Evolutionary conservation across 2,113 vertebrate species (phyloP), one percentile per base, ranked within the genome.

Genomic region (Proteles cristata): DNA sequence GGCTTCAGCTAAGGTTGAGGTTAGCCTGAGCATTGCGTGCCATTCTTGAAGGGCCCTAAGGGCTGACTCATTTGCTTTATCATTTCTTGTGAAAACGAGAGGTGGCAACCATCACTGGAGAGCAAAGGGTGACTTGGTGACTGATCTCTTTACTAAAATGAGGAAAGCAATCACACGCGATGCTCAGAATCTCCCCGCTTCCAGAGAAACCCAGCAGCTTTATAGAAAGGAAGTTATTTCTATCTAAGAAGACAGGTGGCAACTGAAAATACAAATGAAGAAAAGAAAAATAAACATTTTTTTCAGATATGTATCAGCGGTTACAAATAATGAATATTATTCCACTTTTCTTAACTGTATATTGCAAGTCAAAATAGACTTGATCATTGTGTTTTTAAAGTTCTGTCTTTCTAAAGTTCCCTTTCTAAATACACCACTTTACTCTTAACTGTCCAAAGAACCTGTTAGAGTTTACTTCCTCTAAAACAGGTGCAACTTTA

Each of bases 161-260:
- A 96, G 88, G n/a, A 90, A 80, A 94, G 85, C 96, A 43, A 25
- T 97, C 97, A 97, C 98, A 98, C 97, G 97, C 98, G 16, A 98
- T 73, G 77, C 83, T 77, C 88, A 94, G 77, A 96, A 53, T 21
- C 90, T 87, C 69, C 65, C 90, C 43, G 7, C 84, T 90, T n/a
- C 82, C 45, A 66, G 69, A 92, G 45, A 88, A 84, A 69, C 83
- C 48, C 53, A 39, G 80, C 28, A 35, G 58, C 45, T 79, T 53
- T 8, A 15, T 7, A 95, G 39, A 92, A 92, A 93, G 35, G 71
- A 53, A 79, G 88, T 77, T 73, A 90, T 82, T 94, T 94, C 92
- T 79, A 83, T 48, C 45, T 85, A 65, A 66, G 83, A 79, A 85
- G 71, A 82, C 55, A 79, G 85, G 92, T 84, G 88, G 43, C 73